Base-by-base conservation (phyloP, 2,113 vertebrate genomes). In the Cairina moschata region DNA sequence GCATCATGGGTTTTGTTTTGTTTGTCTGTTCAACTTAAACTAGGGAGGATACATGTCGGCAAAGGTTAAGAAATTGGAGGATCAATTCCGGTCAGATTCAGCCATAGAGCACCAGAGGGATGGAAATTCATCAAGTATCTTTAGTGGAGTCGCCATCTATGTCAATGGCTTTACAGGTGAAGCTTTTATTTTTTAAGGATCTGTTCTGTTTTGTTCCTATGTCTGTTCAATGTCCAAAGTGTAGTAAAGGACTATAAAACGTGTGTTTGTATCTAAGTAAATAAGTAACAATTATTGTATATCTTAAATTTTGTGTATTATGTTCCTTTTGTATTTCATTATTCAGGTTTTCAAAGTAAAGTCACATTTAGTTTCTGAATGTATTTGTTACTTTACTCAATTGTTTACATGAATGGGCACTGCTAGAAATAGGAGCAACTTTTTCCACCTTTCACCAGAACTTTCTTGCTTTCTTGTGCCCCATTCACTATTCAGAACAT, bases 131-230 rank as follows among this genome's bases (percentile, higher is more conserved):
- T 99, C 99, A 34, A 96, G 93, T 62, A 99, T 99, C 96, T 99
- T 99, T 84, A 98, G 96, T 22, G 99, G 99, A 76, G 99, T 99
- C 29, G 98, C 99, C 75, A 99, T 99, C 98, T 99, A 99, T 91
- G 99, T 99, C 94, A 99, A 99, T 81, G 99, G 99, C 92, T 99
- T 99, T 95, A 99, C 99, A 98, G 99, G 99, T 99, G 97, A 97
- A 96, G 67, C 73, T 97, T 93, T 86, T 38, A 29, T 83, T 94
- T 78, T 83, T 91, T 77, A 84, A 63, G 85, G 25, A 58, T 86
- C 20, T 72, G 6, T 66, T 68, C n/a, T 65, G 23, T n/a, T 17
- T 38, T 62, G 6, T 38, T 89, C 12, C 82, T 32, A 5, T 40
- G 5, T 60, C 60, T 59, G 7, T 84, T 77, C 83, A 17, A 18